Evolutionary conservation across 2,797 vertebrate genomes (phyloP).

Genomic region (Babyrousa celebensis): DNA sequence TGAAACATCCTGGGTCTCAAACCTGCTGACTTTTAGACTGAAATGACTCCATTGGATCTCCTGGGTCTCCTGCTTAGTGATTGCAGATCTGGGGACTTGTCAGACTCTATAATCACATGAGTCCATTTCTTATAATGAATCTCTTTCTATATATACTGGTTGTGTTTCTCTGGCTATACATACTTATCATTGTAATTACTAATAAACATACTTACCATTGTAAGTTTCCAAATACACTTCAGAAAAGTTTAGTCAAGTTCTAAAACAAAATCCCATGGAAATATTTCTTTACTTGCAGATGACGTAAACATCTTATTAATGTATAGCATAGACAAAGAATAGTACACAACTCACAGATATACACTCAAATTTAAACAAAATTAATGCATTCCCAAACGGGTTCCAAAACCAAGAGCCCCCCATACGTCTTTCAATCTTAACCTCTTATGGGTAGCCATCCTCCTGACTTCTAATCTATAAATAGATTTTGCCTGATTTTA

Average conservation of each 20-base stretch:
- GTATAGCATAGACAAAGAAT: background rate
- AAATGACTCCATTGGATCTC: background rate
- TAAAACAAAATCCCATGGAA: slow-evolving; percentile 6
- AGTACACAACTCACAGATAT: background rate
- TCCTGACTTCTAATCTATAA: background rate
- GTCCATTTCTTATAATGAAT: too few species aligned
- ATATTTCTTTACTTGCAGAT: background rate
- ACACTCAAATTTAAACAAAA: background rate
- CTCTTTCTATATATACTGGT: background rate
- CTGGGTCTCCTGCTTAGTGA: background rate
- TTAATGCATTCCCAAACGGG: background rate
- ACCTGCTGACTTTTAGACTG: background rate
- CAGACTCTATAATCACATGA: background rate
- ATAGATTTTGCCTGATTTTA: background rate
- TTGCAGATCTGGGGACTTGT: background rate
- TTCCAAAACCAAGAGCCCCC: background rate
- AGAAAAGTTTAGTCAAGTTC: background rate
- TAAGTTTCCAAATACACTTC: slow-evolving; percentile 25
- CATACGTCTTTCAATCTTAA: background rate
- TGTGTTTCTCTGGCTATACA: background rate
- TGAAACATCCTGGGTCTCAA: background rate
- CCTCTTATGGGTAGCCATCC: background rate
- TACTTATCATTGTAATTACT: slow-evolving; percentile 8
- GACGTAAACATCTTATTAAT: background rate
- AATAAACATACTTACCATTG: background rate